Base-by-base conservation (phyloP, 2,888 invertebrate species). In the Zygothrica quintamaculata region DNA sequence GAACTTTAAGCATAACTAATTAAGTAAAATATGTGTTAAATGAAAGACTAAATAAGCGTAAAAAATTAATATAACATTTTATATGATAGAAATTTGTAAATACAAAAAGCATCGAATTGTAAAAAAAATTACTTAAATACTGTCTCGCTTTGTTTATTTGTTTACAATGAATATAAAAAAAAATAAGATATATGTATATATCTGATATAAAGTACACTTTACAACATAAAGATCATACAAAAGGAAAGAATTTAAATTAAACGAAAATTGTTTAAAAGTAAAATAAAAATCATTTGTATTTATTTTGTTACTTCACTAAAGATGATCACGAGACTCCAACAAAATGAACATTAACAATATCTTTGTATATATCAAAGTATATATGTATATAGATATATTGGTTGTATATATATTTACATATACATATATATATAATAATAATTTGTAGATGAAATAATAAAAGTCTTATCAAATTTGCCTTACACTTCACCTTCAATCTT, bases 31-130 rank as follows among this genome's bases (percentile, higher is more conserved):
- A 13, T 67, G 53, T 66, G 67, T 66, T 65, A 62, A 74, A 51
- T 37, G 56, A 75, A 78, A 78, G 77, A 77, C 84, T 78, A 71
- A 37, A 61, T 58, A 66, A 76, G 62, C 69, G 57, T 66, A 62
- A 73, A 65, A 34, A 75, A 57, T 18, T 50, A 47, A 47, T 47
- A 34, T 60, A n/a, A 60, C 43, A 62, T 62, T 40, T 42, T 50
- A 46, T 11, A 34, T 12, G 13, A 16, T 53, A 8, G 66, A 44
- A 15, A 51, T 50, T 31, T 69, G 74, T 71, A 71, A 34, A 74
- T 71, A 71, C 7, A 29, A 29, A 29, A n/a, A n/a, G n/a, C 29
- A 40, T 55, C 22, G 51, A 57, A 46, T 74, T 74, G 25, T 59
- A 7, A 34, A 25, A 13, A 22, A 11, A 34, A 8, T 48, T 47